phyloP scores from a whole-genome alignment of 2,888 invertebrate species.

The Xestia sexstrigata region DNA sequence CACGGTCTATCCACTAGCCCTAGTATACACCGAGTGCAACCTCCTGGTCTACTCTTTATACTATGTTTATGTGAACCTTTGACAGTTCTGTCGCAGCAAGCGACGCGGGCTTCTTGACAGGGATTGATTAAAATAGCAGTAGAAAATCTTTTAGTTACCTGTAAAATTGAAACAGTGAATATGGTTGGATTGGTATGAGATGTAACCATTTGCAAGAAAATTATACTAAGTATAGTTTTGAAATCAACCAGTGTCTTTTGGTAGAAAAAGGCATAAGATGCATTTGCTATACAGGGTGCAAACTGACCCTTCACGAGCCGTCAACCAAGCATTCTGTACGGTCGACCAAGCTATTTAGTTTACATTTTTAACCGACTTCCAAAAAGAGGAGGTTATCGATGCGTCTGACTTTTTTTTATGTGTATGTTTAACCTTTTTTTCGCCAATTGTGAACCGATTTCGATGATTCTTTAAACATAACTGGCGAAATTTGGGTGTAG shows the following conservation, averaged over 20 bases:
- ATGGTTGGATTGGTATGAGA: slow-evolving; percentile 28
- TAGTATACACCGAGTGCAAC: slow-evolving; percentile 84
- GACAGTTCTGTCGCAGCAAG: slow-evolving; percentile 79
- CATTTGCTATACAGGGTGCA: background rate
- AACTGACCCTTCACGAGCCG: too few species aligned
- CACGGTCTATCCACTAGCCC: slow-evolving; percentile 84
- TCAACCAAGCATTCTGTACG: too few species aligned
- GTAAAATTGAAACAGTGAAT: slow-evolving; percentile 76
- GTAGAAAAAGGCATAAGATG: background rate
- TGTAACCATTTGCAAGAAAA: background rate
- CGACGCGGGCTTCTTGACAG: slow-evolving; percentile 83
- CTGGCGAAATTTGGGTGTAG: too few species aligned
- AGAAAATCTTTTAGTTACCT: slow-evolving; percentile 76
- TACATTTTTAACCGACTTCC: too few species aligned
- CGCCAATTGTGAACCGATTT: too few species aligned
- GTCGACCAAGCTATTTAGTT: too few species aligned
- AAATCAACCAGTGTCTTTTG: slow-evolving; percentile 57
- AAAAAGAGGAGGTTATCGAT: too few species aligned
- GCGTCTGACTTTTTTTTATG: too few species aligned
- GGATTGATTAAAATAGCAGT: slow-evolving; percentile 69
- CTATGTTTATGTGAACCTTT: slow-evolving; percentile 84
- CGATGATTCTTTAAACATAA: too few species aligned
- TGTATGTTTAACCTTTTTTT: too few species aligned
- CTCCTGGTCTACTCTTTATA: slow-evolving; percentile 79
- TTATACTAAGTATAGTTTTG: slow-evolving; percentile 4